phyloP scores from a whole-genome alignment of 2,113 vertebrate genomes.

The Psophia crepitans region DNA sequence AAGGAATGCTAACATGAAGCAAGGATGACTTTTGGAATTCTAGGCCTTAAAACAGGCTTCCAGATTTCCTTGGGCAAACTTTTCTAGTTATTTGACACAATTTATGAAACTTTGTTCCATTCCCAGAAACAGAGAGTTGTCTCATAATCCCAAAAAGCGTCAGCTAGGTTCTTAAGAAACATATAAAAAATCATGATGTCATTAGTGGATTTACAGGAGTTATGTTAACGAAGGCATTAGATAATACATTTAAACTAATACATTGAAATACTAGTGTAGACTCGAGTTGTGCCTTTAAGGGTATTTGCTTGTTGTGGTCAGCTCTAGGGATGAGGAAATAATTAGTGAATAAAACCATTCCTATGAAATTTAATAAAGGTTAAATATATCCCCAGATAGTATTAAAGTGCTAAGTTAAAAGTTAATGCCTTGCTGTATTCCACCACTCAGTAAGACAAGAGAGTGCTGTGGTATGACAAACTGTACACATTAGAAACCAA shows the following conservation, averaged over 20 bases:
- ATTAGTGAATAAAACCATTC: not conserved
- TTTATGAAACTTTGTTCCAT: not conserved
- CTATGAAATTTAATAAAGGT: constrained; percentile 32
- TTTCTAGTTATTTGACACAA: not conserved
- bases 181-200: not conserved
- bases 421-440: not conserved
- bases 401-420: constrained; percentile 25
- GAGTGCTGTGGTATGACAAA: not conserved
- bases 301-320: not conserved
- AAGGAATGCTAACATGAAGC: not conserved
- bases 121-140: not conserved
- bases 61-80: not conserved
- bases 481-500: not conserved
- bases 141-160: not conserved
- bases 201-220: not conserved
- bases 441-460: not conserved
- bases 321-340: not conserved
- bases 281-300: not conserved
- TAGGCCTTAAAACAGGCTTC: not conserved
- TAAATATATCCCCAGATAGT: not conserved
- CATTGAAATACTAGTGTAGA: not conserved
- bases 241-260: not conserved
- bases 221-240: not conserved
- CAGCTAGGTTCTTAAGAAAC: not conserved
- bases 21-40: not conserved